Evolutionary conservation across 2,113 vertebrate species (phyloP).

Genomic region (Gambusia holbrooki): DNA sequence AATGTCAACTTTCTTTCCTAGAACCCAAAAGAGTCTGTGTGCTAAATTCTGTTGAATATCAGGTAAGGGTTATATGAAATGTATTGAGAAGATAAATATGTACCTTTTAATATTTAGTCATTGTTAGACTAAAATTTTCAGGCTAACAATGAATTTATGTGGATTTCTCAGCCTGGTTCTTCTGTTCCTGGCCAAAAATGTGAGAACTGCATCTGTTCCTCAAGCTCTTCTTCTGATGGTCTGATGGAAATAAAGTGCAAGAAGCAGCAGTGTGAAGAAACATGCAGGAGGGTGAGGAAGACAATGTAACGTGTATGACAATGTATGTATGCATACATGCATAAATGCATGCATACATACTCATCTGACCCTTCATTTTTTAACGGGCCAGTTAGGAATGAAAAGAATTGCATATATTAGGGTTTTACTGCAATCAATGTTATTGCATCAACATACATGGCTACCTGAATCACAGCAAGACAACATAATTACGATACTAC

Average conservation of each 20-base stretch:
- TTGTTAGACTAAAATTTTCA: too few species aligned
- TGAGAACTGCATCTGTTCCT: constrained; percentile 82
- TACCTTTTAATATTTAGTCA: background rate
- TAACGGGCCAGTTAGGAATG: too few species aligned
- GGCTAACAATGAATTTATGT: background rate
- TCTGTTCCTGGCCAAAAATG: constrained; percentile 79
- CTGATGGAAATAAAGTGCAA: constrained; percentile 79
- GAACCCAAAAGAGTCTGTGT: constrained; percentile 90
- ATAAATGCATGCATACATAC: too few species aligned
- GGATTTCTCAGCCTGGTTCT: constrained; percentile 80
- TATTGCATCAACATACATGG: too few species aligned
- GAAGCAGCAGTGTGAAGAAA: constrained; percentile 71
- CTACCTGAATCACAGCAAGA: too few species aligned
- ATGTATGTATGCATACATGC: too few species aligned
- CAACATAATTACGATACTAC: too few species aligned
- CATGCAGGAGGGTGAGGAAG: constrained; percentile 82
- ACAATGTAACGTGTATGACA: background rate
- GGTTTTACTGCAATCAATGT: too few species aligned
- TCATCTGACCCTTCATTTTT: too few species aligned
- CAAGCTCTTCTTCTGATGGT: constrained; percentile 19
- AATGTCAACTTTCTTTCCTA: constrained; percentile 51
- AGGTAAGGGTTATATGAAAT: constrained; percentile 76
- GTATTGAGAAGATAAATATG: background rate
- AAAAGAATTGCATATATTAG: too few species aligned
- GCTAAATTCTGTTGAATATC: constrained; percentile 80